These are phyloP conservation scores for Peromyscus maniculatus DNA, from an alignment of 2,113 vertebrate species.

Conservation along the genomic window DNA sequence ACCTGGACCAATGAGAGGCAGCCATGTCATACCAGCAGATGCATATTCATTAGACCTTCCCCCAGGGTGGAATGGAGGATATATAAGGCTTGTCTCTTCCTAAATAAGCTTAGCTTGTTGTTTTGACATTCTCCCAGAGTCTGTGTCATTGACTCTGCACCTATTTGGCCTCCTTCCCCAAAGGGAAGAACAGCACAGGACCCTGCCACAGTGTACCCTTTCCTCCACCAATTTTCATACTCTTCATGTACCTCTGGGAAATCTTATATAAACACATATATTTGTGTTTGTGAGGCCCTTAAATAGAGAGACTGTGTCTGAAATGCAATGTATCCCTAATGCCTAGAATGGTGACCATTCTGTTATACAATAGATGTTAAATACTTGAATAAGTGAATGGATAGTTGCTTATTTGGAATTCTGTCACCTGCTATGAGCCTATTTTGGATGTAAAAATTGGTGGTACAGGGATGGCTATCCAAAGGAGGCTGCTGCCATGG, in stretches of 20 bases:
- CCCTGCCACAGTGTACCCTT: background rate
- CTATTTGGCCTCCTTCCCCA: too few species aligned
- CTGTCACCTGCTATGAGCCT: background rate
- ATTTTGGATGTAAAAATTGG: background rate
- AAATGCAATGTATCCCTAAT: background rate
- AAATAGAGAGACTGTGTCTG: background rate
- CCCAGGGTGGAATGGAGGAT: too few species aligned
- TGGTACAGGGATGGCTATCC: background rate
- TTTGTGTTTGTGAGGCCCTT: background rate
- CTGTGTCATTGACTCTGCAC: too few species aligned
- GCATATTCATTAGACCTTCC: too few species aligned
- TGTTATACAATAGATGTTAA: background rate
- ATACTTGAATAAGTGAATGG: background rate
- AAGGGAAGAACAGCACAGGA: too few species aligned
- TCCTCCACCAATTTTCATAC: background rate
- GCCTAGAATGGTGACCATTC: background rate
- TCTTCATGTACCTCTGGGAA: background rate
- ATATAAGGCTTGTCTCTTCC: too few species aligned
- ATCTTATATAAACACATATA: background rate
- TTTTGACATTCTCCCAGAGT: too few species aligned
- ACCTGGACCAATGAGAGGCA: too few species aligned
- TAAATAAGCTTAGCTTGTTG: too few species aligned
- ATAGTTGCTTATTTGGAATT: constrained; percentile 43
- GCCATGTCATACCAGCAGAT: too few species aligned
- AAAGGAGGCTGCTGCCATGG: background rate